Percentiles rank a stretch among this genome's conserved stretches.
Evolutionary conservation across 2,113 vertebrate genomes (phyloP).

Genomic region (Limnothrissa miodon): DNA sequence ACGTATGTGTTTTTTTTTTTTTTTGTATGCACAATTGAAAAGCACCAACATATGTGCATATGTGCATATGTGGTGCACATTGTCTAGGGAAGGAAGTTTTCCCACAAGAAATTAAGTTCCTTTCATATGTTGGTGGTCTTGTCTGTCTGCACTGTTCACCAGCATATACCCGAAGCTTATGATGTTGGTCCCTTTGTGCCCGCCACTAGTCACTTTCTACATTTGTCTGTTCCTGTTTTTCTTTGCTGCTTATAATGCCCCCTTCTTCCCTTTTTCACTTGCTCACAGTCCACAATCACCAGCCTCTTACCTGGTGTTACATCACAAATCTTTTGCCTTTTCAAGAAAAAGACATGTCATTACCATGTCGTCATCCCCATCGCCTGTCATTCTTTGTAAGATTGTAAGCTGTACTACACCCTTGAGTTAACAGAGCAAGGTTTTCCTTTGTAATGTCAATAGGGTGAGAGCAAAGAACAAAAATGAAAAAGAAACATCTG

Average conservation of each 20-base stretch:
- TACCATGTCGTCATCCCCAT: slow-evolving; percentile 59
- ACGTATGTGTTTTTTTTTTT: slow-evolving; percentile 21
- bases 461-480: slow-evolving; percentile 28
- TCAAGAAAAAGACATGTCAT: slow-evolving; percentile 52
- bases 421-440: slow-evolving; percentile 72
- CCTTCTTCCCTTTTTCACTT: neutral
- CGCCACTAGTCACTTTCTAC: slow-evolving; percentile 17
- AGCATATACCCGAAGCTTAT: neutral
- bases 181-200: neutral
- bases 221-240: neutral
- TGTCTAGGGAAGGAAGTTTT: neutral
- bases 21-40: slow-evolving; percentile 29
- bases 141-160: neutral
- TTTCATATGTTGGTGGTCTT: neutral
- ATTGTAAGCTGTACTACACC: slow-evolving; percentile 75
- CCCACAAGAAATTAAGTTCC: neutral
- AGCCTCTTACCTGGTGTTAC: slow-evolving; percentile 53
- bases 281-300: slow-evolving; percentile 43
- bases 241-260: neutral
- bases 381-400: slow-evolving; percentile 70
- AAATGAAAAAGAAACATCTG: slow-evolving; percentile 72
- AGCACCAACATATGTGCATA: neutral
- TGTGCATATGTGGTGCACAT: neutral
- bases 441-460: slow-evolving; percentile 52
- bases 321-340: slow-evolving; percentile 35